Conservation (phyloP, 2,797 vertebrate genomes). For the Leucoraja ocellata region DNA sequence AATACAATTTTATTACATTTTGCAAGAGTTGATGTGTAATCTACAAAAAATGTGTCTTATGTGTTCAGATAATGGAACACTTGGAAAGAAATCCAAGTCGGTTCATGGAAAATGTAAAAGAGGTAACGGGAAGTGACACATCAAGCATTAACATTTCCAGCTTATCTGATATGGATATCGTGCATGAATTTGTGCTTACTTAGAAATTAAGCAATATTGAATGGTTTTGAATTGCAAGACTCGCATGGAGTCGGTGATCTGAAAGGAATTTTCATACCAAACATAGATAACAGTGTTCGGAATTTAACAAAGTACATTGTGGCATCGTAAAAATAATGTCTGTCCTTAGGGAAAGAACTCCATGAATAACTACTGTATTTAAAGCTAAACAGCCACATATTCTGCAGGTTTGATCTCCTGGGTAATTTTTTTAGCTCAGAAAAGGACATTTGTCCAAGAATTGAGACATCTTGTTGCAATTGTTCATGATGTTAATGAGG, state of each 20-base stretch:
- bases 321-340: conserved; percentile 39
- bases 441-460: no score
- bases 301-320: conserved; percentile 57
- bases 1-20: neutral
- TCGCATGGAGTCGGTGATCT: conserved; percentile 66
- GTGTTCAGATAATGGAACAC: neutral
- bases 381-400: neutral
- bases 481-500: no score
- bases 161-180: conserved; percentile 40
- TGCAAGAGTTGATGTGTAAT: neutral
- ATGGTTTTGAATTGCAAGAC: conserved; percentile 57
- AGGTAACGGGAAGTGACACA: neutral
- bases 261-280: conserved; percentile 56
- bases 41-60: neutral
- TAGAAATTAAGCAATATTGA: neutral
- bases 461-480: no score
- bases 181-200: conserved; percentile 40
- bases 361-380: neutral
- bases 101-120: neutral
- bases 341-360: neutral
- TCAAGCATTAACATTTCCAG: neutral
- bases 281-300: conserved; percentile 51
- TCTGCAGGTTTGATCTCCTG: neutral
- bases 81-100: neutral
- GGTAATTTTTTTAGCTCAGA: no score